Percentiles rank a stretch among this genome's conserved stretches.
Conservation (phyloP, 2,888 invertebrate genomes). For the Agrotis segetum region DNA sequence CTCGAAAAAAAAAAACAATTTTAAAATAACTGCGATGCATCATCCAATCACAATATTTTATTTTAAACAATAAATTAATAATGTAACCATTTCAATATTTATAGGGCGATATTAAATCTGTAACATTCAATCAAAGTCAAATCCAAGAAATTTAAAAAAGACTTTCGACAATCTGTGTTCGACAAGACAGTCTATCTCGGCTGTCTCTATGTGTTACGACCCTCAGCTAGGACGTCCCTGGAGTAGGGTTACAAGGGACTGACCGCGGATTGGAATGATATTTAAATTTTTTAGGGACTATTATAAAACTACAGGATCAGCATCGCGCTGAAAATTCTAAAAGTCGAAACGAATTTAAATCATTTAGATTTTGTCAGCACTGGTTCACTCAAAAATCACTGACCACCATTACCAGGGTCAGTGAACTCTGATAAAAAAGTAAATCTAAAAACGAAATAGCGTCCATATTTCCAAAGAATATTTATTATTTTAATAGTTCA, state of each 20-base stretch:
- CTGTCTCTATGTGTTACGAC: no score
- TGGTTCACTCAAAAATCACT: conserved; percentile 1
- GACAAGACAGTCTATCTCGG: no score
- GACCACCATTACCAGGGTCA: neutral
- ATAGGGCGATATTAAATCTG: neutral
- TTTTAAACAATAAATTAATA: conserved; percentile 44
- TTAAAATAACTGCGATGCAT: conserved; percentile 20
- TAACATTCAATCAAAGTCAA: conserved; percentile 14
- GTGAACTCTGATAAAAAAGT: conserved; percentile 33
- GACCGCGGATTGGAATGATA: no score
- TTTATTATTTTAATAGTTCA: conserved; percentile 32
- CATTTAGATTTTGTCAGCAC: neutral
- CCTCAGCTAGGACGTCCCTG: no score
- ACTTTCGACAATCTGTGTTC: neutral
- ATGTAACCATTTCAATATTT: conserved; percentile 9
- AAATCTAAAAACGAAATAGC: neutral
- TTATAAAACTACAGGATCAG: no score
- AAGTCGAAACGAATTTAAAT: neutral
- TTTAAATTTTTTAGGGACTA: no score
- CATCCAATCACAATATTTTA: conserved; percentile 17
- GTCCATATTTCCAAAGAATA: neutral
- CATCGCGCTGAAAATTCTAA: neutral
- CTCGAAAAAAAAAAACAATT: conserved; percentile 19
- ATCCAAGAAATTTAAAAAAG: conserved; percentile 15
- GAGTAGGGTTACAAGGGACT: no score